Base-by-base conservation (phyloP, 2,113 vertebrate species). In the Baryphthengus martii region DNA sequence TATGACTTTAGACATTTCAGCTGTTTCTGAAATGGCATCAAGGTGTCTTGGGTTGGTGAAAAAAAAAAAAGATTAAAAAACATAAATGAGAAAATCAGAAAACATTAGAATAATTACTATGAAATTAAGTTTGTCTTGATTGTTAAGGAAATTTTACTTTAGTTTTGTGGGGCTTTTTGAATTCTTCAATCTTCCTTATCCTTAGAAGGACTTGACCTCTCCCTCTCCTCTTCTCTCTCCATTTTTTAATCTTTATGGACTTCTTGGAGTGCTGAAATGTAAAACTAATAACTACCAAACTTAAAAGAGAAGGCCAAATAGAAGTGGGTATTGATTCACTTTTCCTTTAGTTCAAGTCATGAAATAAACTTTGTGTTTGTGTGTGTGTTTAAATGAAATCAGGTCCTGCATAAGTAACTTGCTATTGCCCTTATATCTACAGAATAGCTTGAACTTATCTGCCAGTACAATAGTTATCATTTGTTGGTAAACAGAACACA, bases 111-210 rank as follows among this genome's bases (percentile, higher is more conserved):
- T 45, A 66, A 25, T 44, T 59, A 6, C 37, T 37, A 23, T 37
- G 2, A 92, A 84, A 33, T 1, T 8, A 47, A 1, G 19, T 3
- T 35, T 84, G 17, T 63, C 4, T n/a, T 12, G 9, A 8, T 56
- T 72, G 16, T 50, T 42, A 55, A 14, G 15, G 19, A 92, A 77
- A 74, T 15, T n/a, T 76, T 58, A 5, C 7, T 45, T 49, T 8
- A 74, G 5, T n/a, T 77, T 45, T 70, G 2, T 29, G 16, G 2
- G 2, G 0, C 5, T 21, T 67, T 78, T 52, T 13, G 0, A 18
- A 0, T 68, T 62, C 68, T 77, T 1, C 4, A 29, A 4, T 75
- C 21, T 55, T 79, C 3, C 3, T 78, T 77, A 50, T 45, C 50
- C 17, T 87, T 74, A 72, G 10, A 76, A 56, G 6, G 3, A 17